These are phyloP conservation scores for Gymnothorax javanicus DNA, from an alignment of 2,797 vertebrate genomes.

Conservation along the genomic window DNA sequence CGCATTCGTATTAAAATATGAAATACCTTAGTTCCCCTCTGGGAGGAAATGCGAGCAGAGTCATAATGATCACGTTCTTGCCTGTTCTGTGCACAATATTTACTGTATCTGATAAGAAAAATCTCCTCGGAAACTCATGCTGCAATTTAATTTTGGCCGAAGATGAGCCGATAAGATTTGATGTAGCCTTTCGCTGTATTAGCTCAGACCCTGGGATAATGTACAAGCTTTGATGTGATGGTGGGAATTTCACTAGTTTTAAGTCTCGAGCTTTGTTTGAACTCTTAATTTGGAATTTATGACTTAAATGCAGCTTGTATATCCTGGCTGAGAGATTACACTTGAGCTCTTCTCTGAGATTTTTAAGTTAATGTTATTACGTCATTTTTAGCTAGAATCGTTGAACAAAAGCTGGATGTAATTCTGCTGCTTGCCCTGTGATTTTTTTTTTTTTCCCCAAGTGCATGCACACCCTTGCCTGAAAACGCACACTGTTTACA, in stretches of 20 bases:
- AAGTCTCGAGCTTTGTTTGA: slow-evolving; percentile 11
- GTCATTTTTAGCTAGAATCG: neutral
- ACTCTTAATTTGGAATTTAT: neutral
- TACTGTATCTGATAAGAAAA: neutral
- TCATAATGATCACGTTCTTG: neutral
- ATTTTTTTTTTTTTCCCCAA: neutral
- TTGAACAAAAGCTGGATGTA: neutral
- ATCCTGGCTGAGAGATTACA: neutral
- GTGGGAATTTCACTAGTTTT: slow-evolving; percentile 4
- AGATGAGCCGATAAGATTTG: slow-evolving; percentile 9
- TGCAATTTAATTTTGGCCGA: neutral
- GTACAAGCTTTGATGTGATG: neutral
- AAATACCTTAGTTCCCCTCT: neutral
- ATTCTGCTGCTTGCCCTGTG: neutral
- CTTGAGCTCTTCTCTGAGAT: neutral
- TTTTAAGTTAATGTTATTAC: neutral
- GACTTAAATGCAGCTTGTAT: neutral
- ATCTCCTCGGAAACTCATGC: neutral
- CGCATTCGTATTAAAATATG: neutral
- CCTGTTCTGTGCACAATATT: neutral
- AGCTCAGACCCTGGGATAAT: neutral
- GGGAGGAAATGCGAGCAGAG: neutral
- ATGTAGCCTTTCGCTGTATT: neutral
- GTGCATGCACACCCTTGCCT: neutral
- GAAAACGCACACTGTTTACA: neutral